phyloP scores from a whole-genome alignment of 92 coral and sea anemone genomes.

The Pocillopora meandrina region DNA sequence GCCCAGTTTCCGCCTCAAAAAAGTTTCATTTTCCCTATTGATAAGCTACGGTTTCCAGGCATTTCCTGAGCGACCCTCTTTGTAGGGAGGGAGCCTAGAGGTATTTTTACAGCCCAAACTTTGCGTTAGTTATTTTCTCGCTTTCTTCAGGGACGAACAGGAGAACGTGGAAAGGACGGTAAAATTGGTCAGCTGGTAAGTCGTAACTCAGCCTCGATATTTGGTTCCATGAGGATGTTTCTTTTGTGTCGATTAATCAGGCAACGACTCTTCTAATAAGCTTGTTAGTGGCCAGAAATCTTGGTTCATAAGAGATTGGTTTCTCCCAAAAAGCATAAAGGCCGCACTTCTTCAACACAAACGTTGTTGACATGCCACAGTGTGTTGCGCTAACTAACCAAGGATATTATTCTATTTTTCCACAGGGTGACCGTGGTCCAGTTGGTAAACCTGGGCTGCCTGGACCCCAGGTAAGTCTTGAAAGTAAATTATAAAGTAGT shows the following conservation, averaged over 20 bases:
- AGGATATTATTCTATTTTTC: not conserved
- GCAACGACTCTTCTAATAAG: not conserved
- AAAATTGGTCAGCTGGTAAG: slow-evolving; percentile 28
- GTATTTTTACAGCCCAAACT: too few relatives aligned
- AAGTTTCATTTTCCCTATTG: too few relatives aligned
- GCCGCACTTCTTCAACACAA: too few relatives aligned
- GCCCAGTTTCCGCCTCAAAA: too few relatives aligned
- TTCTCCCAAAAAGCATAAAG: too few relatives aligned
- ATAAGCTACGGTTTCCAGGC: too few relatives aligned
- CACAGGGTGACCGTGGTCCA: slow-evolving; percentile 37
- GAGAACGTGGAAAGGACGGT: slow-evolving; percentile 41
- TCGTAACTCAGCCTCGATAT: not conserved
- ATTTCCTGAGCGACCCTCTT: too few relatives aligned
- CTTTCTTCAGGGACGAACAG: slow-evolving; percentile 12
- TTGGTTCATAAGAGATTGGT: too few relatives aligned
- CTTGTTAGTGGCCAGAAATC: too few relatives aligned
- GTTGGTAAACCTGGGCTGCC: slow-evolving; percentile 15
- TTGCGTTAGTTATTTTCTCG: not conserved
- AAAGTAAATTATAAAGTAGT: not conserved
- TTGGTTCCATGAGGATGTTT: not conserved
- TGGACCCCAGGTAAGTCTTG: slow-evolving; percentile 27
- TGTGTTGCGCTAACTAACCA: too few relatives aligned
- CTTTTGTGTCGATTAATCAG: not conserved
- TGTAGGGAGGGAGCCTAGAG: too few relatives aligned
- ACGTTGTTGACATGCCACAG: too few relatives aligned